Conservation (phyloP, 1,140 invertebrate genomes). For the Listronotus bonariensis region DNA sequence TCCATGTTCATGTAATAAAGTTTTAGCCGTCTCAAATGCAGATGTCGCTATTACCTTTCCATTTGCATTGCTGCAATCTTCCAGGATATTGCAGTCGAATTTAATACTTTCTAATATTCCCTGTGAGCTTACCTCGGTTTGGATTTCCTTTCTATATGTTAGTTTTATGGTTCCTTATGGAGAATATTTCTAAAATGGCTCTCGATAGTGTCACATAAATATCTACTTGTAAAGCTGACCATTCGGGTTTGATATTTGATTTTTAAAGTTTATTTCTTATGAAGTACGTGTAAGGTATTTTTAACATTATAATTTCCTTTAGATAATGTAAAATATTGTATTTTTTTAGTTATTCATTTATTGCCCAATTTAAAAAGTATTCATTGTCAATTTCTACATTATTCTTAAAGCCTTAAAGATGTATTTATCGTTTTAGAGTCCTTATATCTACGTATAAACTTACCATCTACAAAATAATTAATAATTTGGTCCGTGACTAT, state of each 20-base stretch:
- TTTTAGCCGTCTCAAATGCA: constrained; percentile 2
- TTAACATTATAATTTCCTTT: too few species aligned
- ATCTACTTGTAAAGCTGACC: constrained; percentile 16
- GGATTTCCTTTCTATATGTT: constrained; percentile 2
- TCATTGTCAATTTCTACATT: too few species aligned
- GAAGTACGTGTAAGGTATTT: too few species aligned
- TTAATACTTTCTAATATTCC: constrained; percentile 25
- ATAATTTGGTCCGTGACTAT: too few species aligned
- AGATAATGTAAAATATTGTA: too few species aligned
- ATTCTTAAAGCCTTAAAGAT: too few species aligned
- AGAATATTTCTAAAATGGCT: constrained; percentile 18
- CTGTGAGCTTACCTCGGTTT: not conserved
- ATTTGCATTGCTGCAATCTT: constrained; percentile 17
- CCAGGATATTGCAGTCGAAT: constrained; percentile 15
- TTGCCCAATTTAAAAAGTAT: too few species aligned
- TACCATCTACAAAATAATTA: too few species aligned
- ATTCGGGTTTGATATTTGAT: not conserved
- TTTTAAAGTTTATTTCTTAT: too few species aligned
- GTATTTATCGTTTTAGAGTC: too few species aligned
- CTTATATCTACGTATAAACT: too few species aligned
- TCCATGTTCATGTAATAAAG: not conserved
- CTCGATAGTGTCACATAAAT: constrained; percentile 25
- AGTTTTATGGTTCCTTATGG: constrained; percentile 26
- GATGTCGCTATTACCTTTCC: not conserved
- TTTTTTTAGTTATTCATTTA: too few species aligned